phyloP scores from a whole-genome alignment of 2,113 vertebrate genomes.

The Pseudorasbora parva region DNA sequence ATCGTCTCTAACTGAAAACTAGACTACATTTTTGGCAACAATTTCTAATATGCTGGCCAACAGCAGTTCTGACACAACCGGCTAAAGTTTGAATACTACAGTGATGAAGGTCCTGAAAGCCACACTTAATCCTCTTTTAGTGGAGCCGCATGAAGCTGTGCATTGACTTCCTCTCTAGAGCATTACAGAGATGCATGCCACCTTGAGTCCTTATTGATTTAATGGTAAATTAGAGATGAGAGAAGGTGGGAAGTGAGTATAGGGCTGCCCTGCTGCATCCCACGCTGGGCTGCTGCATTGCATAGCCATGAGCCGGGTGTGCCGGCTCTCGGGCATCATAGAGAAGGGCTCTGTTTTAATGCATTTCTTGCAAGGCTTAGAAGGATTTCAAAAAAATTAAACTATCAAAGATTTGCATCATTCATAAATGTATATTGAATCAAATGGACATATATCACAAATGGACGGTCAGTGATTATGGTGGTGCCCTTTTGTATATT shows the following conservation, averaged over 20 bases:
- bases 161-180: slow-evolving; percentile 41
- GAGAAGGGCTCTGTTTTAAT: slow-evolving; percentile 37
- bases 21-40: neutral
- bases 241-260: slow-evolving; percentile 44
- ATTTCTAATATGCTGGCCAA: neutral
- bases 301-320: neutral
- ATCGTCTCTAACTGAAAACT: neutral
- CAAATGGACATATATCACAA: too few species aligned
- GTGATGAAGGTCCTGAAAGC: slow-evolving; percentile 44
- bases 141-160: slow-evolving; percentile 1
- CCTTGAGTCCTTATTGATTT: slow-evolving; percentile 51
- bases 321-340: slow-evolving; percentile 21
- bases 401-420: slow-evolving; percentile 5
- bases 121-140: slow-evolving; percentile 41
- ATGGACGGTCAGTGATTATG: too few species aligned
- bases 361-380: slow-evolving; percentile 7
- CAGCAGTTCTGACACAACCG: neutral
- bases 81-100: slow-evolving; percentile 34
- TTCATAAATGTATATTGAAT: neutral
- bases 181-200: slow-evolving; percentile 38
- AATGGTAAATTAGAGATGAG: slow-evolving; percentile 45
- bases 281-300: neutral
- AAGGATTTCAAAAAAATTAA: slow-evolving; percentile 12
- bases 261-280: slow-evolving; percentile 13
- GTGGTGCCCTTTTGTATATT: neutral